Evolutionary conservation across 2,888 invertebrate species (phyloP).

Genomic region (Tetanocera ferruginea): DNA sequence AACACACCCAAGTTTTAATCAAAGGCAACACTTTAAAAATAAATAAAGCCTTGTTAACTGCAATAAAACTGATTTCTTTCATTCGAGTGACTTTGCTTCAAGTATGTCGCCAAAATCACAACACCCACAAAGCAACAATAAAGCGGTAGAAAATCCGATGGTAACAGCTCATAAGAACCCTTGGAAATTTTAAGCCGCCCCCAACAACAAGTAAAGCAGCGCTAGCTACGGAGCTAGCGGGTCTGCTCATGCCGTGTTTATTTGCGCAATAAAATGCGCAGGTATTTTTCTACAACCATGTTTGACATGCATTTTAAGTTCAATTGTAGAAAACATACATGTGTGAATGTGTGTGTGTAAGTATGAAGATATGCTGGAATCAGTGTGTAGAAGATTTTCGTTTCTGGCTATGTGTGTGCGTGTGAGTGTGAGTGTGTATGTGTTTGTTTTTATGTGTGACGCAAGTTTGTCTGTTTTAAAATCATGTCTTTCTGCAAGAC

Average conservation of each 20-base stretch:
- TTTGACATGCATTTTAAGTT: constrained; percentile 27
- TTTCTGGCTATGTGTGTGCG: background rate
- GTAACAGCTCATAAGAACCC: too few relatives aligned
- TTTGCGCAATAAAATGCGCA: constrained; percentile 21
- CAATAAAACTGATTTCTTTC: too few relatives aligned
- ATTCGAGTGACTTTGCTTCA: too few relatives aligned
- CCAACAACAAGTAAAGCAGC: too few relatives aligned
- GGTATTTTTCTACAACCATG: constrained; percentile 23
- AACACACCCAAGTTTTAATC: too few relatives aligned
- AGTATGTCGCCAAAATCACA: too few relatives aligned
- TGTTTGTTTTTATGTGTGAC: constrained; percentile 8
- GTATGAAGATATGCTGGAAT: background rate
- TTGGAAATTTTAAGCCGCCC: too few relatives aligned
- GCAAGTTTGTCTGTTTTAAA: constrained; percentile 8
- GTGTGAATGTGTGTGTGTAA: background rate
- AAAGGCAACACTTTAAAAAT: too few relatives aligned
- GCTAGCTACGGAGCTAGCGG: too few relatives aligned
- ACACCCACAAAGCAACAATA: too few relatives aligned
- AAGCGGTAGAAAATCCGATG: too few relatives aligned
- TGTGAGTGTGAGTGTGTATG: constrained; percentile 2
- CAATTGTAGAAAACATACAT: background rate
- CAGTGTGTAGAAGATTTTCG: background rate
- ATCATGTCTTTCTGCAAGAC: constrained; percentile 27
- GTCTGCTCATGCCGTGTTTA: background rate
- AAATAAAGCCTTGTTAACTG: too few relatives aligned